These are phyloP conservation scores for Rhinichthys klamathensis DNA, from an alignment of 2,113 vertebrate species.

Conservation along the genomic window DNA sequence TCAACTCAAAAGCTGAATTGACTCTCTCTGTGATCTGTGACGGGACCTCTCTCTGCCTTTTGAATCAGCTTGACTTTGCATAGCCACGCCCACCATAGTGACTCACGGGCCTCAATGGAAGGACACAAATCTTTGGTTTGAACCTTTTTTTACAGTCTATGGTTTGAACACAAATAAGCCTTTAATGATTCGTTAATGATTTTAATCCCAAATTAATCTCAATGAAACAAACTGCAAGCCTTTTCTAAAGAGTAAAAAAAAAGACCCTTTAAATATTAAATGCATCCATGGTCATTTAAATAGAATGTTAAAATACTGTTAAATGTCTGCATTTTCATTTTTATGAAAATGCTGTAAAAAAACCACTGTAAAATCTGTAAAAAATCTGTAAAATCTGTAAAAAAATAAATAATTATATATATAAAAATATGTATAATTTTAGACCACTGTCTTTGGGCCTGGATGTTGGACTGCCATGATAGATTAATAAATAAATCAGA, in stretches of 20 bases:
- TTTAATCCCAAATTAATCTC: background rate
- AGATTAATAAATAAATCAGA: too few relatives aligned
- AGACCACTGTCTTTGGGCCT: too few relatives aligned
- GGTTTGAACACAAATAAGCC: background rate
- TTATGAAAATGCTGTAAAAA: too few relatives aligned
- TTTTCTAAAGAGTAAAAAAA: background rate
- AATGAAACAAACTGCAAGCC: background rate
- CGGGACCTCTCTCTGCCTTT: constrained; percentile 27
- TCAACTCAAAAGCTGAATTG: background rate
- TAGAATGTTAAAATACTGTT: background rate
- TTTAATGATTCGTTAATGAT: background rate
- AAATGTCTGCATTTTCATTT: background rate
- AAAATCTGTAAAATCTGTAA: too few relatives aligned
- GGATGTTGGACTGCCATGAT: background rate
- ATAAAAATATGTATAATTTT: too few relatives aligned
- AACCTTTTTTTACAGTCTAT: too few relatives aligned
- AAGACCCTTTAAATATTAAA: background rate
- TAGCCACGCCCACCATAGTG: constrained; percentile 66
- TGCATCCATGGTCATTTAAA: background rate
- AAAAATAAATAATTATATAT: too few relatives aligned
- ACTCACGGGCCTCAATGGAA: background rate
- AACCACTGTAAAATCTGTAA: too few relatives aligned
- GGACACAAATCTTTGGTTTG: background rate
- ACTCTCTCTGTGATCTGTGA: background rate
- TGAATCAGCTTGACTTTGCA: constrained; percentile 65